Conservation (phyloP, 2,888 invertebrate genomes). For the Molanna angustata region DNA sequence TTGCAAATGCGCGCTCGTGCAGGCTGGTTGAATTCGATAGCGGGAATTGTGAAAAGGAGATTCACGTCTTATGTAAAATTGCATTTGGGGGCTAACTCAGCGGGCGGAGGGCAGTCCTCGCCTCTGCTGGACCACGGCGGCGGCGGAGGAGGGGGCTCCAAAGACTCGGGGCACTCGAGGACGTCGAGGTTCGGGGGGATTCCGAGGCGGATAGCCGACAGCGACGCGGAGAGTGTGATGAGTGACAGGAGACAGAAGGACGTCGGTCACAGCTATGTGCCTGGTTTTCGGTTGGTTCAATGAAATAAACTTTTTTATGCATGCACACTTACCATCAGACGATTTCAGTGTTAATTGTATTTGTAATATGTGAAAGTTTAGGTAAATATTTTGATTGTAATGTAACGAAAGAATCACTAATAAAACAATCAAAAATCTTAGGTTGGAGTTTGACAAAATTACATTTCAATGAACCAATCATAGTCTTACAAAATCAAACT, state of each 20-base stretch:
- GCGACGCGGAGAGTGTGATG: slow-evolving; percentile 43
- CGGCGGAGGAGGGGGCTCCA: background rate
- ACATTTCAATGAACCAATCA: too few species aligned
- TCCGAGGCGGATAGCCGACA: slow-evolving; percentile 16
- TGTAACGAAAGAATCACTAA: too few species aligned
- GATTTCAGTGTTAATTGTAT: too few species aligned
- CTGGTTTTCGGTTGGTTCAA: background rate
- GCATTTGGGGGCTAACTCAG: slow-evolving; percentile 59
- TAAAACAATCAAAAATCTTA: too few species aligned
- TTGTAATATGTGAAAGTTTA: too few species aligned
- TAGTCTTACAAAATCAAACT: too few species aligned
- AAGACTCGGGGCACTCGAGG: slow-evolving; percentile 2
- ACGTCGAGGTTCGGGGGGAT: slow-evolving; percentile 7
- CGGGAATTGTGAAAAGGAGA: slow-evolving; percentile 72
- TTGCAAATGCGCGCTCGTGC: background rate
- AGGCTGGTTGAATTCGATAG: slow-evolving; percentile 68
- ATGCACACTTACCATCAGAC: too few species aligned
- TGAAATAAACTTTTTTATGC: too few species aligned
- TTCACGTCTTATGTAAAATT: slow-evolving; percentile 82
- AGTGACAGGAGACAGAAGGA: slow-evolving; percentile 25
- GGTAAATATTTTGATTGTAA: too few species aligned
- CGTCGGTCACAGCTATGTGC: slow-evolving; percentile 17
- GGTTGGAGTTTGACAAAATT: too few species aligned
- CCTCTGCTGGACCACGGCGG: slow-evolving; percentile 25
- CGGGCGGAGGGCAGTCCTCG: slow-evolving; percentile 35